phyloP scores from a whole-genome alignment of 2,888 invertebrate species.

The Clusia tigrina region DNA sequence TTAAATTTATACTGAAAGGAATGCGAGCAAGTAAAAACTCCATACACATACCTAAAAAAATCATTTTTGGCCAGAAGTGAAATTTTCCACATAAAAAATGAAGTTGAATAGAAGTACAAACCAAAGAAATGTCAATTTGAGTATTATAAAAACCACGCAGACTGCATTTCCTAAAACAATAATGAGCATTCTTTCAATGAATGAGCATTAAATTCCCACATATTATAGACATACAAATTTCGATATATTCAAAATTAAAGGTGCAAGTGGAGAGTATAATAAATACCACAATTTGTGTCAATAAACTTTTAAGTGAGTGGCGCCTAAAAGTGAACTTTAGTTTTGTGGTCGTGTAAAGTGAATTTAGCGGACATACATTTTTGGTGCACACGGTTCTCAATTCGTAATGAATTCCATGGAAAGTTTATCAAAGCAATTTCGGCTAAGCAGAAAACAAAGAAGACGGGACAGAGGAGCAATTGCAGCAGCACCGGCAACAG shows the following conservation, averaged over 20 bases:
- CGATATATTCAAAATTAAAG: background rate
- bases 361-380: background rate
- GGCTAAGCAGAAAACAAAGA: conserved; percentile 45
- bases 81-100: background rate
- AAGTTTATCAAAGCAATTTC: conserved; percentile 45
- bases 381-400: conserved; percentile 30
- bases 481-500: conserved; percentile 11
- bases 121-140: background rate
- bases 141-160: background rate
- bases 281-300: background rate
- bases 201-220: background rate
- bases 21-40: no score
- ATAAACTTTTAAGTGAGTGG: conserved; percentile 14
- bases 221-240: background rate
- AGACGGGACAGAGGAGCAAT: conserved; percentile 20
- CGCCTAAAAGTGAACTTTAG: conserved; percentile 27
- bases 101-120: background rate
- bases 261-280: background rate
- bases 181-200: background rate
- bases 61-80: no score
- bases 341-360: no score
- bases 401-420: conserved; percentile 57
- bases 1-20: no score
- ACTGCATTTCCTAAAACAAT: background rate
- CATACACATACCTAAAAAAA: no score